These are phyloP conservation scores for Galbula dea DNA, from an alignment of 2,113 vertebrate genomes.

Conservation along the genomic window DNA sequence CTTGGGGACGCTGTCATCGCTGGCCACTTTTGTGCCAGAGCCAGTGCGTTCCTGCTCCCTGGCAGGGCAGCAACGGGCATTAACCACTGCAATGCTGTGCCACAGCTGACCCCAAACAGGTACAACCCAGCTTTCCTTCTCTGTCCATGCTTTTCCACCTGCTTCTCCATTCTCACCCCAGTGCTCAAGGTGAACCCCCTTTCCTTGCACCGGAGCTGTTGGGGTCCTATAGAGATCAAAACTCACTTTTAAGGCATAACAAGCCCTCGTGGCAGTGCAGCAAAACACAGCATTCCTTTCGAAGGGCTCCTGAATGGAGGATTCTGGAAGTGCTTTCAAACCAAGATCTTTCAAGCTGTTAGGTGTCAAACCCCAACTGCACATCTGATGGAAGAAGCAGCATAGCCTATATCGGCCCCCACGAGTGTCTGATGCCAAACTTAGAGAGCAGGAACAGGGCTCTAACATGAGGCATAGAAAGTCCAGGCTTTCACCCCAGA, in stretches of 20 bases:
- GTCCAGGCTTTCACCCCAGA: neutral
- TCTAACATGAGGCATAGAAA: rapidly evolving
- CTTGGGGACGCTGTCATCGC: neutral
- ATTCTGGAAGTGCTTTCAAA: neutral
- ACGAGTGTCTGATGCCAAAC: neutral
- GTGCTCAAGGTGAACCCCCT: rapidly evolving
- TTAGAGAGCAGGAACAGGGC: neutral
- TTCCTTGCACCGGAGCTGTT: neutral
- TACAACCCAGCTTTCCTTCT: neutral
- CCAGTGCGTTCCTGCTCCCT: neutral
- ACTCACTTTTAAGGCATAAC: neutral
- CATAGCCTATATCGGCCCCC: neutral
- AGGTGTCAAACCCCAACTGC: rapidly evolving
- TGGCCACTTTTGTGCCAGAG: neutral
- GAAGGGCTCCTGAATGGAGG: no score
- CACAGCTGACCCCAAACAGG: rapidly evolving
- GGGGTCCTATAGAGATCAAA: neutral
- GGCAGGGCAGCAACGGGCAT: neutral
- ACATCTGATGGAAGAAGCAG: rapidly evolving
- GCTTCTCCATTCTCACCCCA: neutral
- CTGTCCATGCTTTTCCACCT: rapidly evolving
- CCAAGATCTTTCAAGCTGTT: neutral
- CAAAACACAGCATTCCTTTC: neutral
- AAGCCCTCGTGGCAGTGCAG: rapidly evolving
- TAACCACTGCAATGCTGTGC: neutral